A percentile compares a stretch with the other conserved stretches of the same genome.
Evolutionary conservation across 2,113 vertebrate species (phyloP).

Genomic region (Proteles cristata): DNA sequence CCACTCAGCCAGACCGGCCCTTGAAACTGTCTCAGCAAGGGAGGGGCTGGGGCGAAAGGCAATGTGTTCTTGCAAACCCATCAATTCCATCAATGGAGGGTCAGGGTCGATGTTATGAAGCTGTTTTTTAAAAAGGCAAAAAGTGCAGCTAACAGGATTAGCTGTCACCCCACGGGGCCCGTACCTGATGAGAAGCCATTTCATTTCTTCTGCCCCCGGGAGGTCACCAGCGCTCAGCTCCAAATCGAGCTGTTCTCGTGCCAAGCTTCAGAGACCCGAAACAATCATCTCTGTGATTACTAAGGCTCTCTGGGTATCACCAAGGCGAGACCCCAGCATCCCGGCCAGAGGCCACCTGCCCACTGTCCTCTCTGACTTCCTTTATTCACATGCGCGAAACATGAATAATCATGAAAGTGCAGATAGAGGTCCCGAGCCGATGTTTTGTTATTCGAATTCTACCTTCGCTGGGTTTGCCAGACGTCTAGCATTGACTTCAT

Average conservation of each 20-base stretch:
- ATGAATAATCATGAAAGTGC: too few relatives aligned
- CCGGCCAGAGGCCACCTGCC: background rate
- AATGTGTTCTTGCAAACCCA: background rate
- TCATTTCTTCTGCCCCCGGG: conserved; percentile 29
- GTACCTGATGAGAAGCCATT: conserved; percentile 59
- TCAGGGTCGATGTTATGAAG: conserved; percentile 33
- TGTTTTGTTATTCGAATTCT: background rate
- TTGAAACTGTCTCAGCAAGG: background rate
- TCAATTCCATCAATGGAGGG: conserved; percentile 1
- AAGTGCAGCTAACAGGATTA: conserved; percentile 64
- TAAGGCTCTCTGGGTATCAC: background rate
- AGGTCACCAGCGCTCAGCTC: conserved; percentile 36
- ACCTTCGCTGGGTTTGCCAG: background rate
- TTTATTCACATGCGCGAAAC: accelerated
- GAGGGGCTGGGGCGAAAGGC: background rate
- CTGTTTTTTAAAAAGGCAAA: conserved; percentile 66
- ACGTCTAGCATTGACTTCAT: accelerated
- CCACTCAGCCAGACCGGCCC: background rate
- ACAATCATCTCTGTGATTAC: background rate
- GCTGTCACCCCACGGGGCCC: conserved; percentile 3
- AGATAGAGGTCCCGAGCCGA: accelerated
- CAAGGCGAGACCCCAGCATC: background rate
- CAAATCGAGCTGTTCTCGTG: conserved; percentile 31
- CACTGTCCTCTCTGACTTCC: background rate
- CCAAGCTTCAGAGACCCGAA: background rate